Conservation (phyloP, 2,888 invertebrate species). For the Phytoseiulus persimilis region DNA sequence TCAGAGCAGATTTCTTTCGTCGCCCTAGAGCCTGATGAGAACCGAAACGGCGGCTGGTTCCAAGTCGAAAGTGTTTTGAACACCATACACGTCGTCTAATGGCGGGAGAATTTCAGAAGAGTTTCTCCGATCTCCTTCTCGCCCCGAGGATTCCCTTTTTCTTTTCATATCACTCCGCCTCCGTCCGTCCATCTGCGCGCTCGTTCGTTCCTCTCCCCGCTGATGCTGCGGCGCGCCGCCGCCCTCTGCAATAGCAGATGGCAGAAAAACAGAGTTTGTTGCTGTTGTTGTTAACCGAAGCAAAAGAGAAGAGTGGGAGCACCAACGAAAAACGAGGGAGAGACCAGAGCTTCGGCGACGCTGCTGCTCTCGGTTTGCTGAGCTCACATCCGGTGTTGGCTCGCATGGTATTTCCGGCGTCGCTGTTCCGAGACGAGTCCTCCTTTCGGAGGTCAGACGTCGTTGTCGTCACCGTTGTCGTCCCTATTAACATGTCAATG, state of each 20-base stretch:
- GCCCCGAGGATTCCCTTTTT: not conserved
- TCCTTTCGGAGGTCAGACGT: not conserved
- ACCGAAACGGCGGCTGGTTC: not conserved
- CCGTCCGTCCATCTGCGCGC: not conserved
- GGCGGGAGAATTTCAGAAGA: not conserved
- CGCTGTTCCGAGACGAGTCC: not conserved
- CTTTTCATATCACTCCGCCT: not conserved
- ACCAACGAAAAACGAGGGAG: not conserved
- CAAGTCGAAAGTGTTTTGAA: not conserved
- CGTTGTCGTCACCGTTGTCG: not conserved
- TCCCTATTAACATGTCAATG: slow-evolving; percentile 36
- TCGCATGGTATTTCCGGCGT: not conserved
- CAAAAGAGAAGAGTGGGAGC: not conserved
- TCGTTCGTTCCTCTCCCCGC: not conserved
- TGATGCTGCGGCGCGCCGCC: not conserved
- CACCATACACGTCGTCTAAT: not conserved
- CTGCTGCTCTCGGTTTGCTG: slow-evolving; percentile 5
- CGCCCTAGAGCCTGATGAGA: not conserved
- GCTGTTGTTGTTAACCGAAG: not conserved
- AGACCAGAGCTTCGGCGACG: not conserved
- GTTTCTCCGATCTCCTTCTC: not conserved
- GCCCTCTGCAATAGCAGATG: not conserved
- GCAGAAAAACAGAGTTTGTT: not conserved
- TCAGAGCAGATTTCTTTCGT: not conserved
- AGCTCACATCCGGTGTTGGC: slow-evolving; percentile 5